These are phyloP conservation scores for Patiria pectinifera DNA, from an alignment of 53 echinoderm and acorn worm species.

Conservation along the genomic window DNA sequence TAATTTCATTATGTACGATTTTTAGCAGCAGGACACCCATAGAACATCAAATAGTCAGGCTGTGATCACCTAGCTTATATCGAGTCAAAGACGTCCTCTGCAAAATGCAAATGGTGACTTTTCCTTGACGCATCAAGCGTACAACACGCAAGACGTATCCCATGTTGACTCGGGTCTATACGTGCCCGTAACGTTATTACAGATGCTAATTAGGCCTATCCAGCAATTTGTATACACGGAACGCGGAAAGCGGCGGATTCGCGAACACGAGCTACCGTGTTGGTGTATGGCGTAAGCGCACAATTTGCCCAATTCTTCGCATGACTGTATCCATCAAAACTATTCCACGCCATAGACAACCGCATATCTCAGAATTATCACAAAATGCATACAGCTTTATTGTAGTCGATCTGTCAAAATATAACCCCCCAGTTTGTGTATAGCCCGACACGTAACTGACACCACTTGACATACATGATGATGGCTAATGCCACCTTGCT, in stretches of 20 bases:
- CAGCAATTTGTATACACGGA: not conserved
- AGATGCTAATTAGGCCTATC: slow-evolving; percentile 11
- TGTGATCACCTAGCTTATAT: not conserved
- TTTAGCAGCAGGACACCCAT: not conserved
- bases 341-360: no score
- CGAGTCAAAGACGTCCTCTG: not conserved
- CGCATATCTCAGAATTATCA: no score
- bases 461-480: not conserved
- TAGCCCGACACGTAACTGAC: not conserved
- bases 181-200: slow-evolving; percentile 23
- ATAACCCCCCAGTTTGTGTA: no score
- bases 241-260: not conserved
- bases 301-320: not conserved
- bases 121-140: not conserved
- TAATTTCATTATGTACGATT: not conserved
- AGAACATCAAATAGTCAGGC: not conserved
- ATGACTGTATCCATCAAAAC: not conserved
- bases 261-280: not conserved
- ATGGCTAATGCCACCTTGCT: not conserved
- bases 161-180: not conserved
- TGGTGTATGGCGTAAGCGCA: not conserved
- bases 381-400: no score
- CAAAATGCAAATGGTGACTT: slow-evolving; percentile 25
- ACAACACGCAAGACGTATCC: not conserved
- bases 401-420: no score